Percentiles rank a stretch among this genome's conserved stretches.
These are phyloP conservation scores for Clarias pachynema DNA, from an alignment of 2,797 vertebrate genomes.

Conservation along the genomic window DNA sequence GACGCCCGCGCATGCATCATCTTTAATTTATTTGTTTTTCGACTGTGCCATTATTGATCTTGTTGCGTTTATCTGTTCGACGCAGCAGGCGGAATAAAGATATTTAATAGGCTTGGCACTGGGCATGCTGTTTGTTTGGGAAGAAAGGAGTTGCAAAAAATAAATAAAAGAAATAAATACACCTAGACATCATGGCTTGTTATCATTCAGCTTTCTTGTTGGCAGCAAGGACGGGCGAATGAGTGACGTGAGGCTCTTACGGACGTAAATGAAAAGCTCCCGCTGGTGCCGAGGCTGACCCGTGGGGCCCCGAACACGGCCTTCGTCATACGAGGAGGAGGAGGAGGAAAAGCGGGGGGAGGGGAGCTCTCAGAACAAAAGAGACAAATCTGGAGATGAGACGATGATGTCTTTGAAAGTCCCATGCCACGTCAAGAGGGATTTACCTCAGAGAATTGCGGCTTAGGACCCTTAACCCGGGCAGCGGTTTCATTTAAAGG, in stretches of 20 bases:
- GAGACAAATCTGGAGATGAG: slow-evolving; percentile 76
- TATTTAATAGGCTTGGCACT: slow-evolving; percentile 71
- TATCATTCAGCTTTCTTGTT: slow-evolving; percentile 61
- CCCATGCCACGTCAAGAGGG: slow-evolving; percentile 60
- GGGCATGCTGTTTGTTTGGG: slow-evolving; percentile 70
- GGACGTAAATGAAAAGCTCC: slow-evolving; percentile 79
- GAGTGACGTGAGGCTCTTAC: slow-evolving; percentile 71
- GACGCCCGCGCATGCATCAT: slow-evolving; percentile 60
- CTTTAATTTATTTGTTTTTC: slow-evolving; percentile 78
- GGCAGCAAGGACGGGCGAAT: slow-evolving; percentile 64
- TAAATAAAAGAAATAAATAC: slow-evolving; percentile 1
- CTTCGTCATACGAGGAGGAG: slow-evolving; percentile 31
- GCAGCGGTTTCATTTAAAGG: slow-evolving; percentile 70
- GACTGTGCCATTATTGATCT: slow-evolving; percentile 76
- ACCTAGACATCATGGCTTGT: slow-evolving; percentile 62
- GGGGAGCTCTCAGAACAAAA: slow-evolving; percentile 72
- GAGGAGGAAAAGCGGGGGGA: slow-evolving; percentile 36
- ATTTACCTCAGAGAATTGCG: slow-evolving; percentile 77
- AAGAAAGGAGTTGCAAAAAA: slow-evolving; percentile 13
- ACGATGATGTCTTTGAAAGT: slow-evolving; percentile 74
- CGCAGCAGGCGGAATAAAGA: slow-evolving; percentile 67
- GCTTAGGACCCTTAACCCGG: slow-evolving; percentile 75
- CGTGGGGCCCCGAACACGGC: slow-evolving; percentile 47
- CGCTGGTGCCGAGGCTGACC: slow-evolving; percentile 63
- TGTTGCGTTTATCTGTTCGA: slow-evolving; percentile 69